These are phyloP conservation scores for Garrulus glandarius DNA, from an alignment of 2,797 vertebrate genomes.

Conservation along the genomic window DNA sequence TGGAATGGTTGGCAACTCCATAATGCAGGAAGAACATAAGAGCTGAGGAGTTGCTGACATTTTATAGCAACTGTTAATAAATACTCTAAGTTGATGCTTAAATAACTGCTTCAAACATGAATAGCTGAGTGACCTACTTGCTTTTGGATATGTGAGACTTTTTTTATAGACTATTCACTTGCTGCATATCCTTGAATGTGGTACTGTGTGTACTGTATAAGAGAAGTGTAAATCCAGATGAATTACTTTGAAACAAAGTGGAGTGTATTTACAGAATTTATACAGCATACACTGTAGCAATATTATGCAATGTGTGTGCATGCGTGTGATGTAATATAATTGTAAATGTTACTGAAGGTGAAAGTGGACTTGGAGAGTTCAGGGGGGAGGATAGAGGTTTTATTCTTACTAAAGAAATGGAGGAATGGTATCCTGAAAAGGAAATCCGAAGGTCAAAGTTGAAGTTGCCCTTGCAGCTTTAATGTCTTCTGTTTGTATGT, in stretches of 20 bases:
- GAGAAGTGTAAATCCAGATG: constrained; percentile 30
- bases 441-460: neutral
- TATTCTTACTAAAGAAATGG: neutral
- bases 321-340: neutral
- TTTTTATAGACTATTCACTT: constrained; percentile 3
- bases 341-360: constrained; percentile 9
- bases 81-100: constrained; percentile 27
- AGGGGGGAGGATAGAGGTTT: neutral
- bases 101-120: constrained; percentile 17
- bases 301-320: constrained; percentile 38
- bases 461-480: constrained; percentile 4
- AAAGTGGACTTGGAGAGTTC: neutral
- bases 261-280: constrained; percentile 33
- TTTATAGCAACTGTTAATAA: constrained; percentile 37
- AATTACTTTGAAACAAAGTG: constrained; percentile 49
- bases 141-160: constrained; percentile 27
- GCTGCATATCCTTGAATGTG: constrained; percentile 42
- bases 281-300: constrained; percentile 34
- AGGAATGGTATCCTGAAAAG: neutral
- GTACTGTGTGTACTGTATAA: constrained; percentile 33
- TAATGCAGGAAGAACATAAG: neutral
- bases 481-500: neutral
- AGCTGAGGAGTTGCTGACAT: neutral
- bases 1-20: neutral
- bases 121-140: constrained; percentile 27